phyloP scores from a whole-genome alignment of 2,888 invertebrate genomes.

The Acanthococcus lagerstroemiae region DNA sequence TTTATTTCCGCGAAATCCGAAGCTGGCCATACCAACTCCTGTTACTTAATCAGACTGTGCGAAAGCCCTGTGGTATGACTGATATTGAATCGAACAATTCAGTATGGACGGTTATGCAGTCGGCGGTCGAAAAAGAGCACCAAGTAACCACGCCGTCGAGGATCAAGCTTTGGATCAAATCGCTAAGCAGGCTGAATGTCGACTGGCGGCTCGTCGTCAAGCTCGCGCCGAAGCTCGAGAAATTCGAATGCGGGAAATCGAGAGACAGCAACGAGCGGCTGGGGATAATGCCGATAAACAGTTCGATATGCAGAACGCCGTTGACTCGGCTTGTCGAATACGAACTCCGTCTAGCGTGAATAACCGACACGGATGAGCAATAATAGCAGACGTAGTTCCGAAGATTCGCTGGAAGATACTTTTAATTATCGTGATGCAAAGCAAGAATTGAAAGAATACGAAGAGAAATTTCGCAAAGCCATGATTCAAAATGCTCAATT shows the following conservation, averaged over 20 bases:
- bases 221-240: constrained; percentile 97
- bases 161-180: constrained; percentile 95
- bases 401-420: constrained; percentile 80
- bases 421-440: constrained; percentile 58
- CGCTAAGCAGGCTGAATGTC: constrained; percentile 95
- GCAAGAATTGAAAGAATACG: constrained; percentile 84
- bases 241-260: constrained; percentile 90
- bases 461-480: constrained; percentile 95
- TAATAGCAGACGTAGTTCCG: constrained; percentile 72
- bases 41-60: too few relatives aligned
- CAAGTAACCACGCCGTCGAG: constrained; percentile 83
- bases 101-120: constrained; percentile 40
- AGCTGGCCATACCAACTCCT: too few relatives aligned
- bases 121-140: constrained; percentile 62
- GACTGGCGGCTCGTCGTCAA: constrained; percentile 85
- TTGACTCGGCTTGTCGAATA: constrained; percentile 16
- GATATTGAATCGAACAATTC: constrained; percentile 12
- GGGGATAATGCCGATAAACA: constrained; percentile 84
- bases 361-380: constrained; percentile 32
- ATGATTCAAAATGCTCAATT: constrained; percentile 98
- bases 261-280: constrained; percentile 87
- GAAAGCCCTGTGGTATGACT: constrained; percentile 15
- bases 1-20: too few relatives aligned
- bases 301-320: constrained; percentile 55
- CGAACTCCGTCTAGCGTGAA: constrained; percentile 17